Evolutionary conservation across 2,888 invertebrate genomes (phyloP), one percentile per base, ranked within the genome.

Genomic region (Lasioglossum morio): DNA sequence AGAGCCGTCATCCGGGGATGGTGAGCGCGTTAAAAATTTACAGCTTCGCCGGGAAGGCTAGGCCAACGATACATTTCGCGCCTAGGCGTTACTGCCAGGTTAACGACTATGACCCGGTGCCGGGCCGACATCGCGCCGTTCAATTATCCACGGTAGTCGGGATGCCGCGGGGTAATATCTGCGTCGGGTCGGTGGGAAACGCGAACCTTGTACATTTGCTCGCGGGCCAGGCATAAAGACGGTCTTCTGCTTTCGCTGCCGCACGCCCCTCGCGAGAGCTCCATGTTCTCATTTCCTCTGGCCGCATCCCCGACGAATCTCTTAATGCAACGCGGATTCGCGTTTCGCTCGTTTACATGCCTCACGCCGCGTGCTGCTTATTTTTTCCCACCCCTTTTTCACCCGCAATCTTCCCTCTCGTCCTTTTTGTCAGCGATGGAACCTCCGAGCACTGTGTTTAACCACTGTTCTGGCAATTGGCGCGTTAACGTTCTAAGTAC

Each of bases 61-160:
- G 81, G 53, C 34, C 76, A 79, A 81, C 79, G 83, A 89, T 84
- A 79, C 77, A 27, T 85, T 79, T 79, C 48, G n/a, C 57, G 79
- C 37, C 73, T 53, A 72, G 46, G 53, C 84, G 79, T 60, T 78
- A 76, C 74, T 73, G 66, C 70, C 80, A 77, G 76, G 76, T 78
- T 89, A 88, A 86, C 90, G 81, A 80, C 57, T 82, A 84, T 78
- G 82, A 86, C 83, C 84, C 77, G 79, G 78, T 79, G 77, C 77
- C 77, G 84, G 84, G 83, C 72, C 80, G 81, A 87, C 84, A 79
- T 86, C 83, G 76, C 83, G 87, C 83, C 82, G 84, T 89, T 90
- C 89, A 90, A 90, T 90, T 90, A 90, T 90, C 87, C 86, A 43
- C 74, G 57, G 57, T 63, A 60, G 80, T 76, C 75, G 77, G 73